Evolutionary conservation across 2,113 vertebrate genomes (phyloP).

Genomic region (Cyrtonyx montezumae): DNA sequence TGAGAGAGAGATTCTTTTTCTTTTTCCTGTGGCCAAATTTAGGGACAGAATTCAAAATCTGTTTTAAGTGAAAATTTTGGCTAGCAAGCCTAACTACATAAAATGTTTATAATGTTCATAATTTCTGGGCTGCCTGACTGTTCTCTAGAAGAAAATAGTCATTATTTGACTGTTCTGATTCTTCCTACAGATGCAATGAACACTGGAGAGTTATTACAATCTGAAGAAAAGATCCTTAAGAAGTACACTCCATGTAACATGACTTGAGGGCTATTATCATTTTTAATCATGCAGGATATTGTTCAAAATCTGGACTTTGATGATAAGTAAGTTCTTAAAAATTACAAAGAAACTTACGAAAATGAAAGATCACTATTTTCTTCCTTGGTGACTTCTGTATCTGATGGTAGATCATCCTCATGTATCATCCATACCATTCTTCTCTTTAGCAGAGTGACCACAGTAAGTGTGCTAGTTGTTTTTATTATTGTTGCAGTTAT

Average conservation of each 20-base stretch:
- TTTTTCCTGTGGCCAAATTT: slow-evolving; percentile 25
- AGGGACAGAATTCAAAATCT: slow-evolving; percentile 8
- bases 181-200: background rate
- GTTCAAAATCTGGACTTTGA: background rate
- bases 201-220: background rate
- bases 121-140: background rate
- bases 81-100: background rate
- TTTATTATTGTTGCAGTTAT: background rate
- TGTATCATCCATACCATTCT: background rate
- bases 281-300: background rate
- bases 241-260: background rate
- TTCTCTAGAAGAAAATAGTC: background rate
- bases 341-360: background rate
- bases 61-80: slow-evolving; percentile 18
- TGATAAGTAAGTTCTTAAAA: background rate
- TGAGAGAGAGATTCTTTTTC: background rate
- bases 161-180: slow-evolving; percentile 3
- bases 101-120: background rate
- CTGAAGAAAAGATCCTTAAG: background rate
- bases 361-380: background rate
- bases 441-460: background rate
- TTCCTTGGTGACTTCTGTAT: background rate
- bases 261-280: background rate
- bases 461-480: background rate
- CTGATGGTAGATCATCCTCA: background rate